phyloP scores from a whole-genome alignment of 2,113 vertebrate genomes.

The Prolemur simus region DNA sequence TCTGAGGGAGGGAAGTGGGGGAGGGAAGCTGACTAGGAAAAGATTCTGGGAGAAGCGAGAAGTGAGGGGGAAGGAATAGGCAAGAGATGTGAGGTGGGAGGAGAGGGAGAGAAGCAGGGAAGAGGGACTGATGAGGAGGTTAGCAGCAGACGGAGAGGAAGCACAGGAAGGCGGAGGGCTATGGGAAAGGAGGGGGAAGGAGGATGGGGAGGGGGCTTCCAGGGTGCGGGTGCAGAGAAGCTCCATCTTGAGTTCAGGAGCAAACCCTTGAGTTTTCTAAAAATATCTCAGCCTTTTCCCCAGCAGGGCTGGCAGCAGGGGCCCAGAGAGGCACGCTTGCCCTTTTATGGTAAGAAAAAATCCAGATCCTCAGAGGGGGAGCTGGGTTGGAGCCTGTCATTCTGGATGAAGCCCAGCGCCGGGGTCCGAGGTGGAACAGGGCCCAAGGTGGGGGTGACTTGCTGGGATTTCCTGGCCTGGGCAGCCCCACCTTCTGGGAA shows the following conservation, averaged over 20 bases:
- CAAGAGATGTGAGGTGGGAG: neutral
- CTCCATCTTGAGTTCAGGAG: conserved; percentile 81
- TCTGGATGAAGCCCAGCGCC: conserved; percentile 75
- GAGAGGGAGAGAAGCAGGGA: neutral
- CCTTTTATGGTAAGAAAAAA: conserved; percentile 89
- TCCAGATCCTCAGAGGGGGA: conserved; percentile 79
- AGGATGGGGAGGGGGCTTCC: neutral
- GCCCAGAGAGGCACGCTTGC: conserved; percentile 74
- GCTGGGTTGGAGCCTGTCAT: conserved; percentile 75
- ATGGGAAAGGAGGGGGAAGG: neutral
- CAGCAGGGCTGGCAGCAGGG: conserved; percentile 75
- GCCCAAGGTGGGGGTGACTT: neutral
- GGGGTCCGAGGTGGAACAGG: conserved; percentile 62
- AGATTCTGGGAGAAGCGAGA: neutral
- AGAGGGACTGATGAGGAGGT: neutral
- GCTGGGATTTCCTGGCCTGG: conserved; percentile 12
- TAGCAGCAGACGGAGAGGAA: neutral
- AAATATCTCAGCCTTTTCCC: conserved; percentile 88
- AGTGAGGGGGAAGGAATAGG: neutral
- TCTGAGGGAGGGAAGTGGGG: neutral
- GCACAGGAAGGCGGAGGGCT: neutral
- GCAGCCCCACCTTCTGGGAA: neutral
- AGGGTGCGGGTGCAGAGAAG: neutral
- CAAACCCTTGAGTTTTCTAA: conserved; percentile 84
- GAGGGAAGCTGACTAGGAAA: neutral